These are phyloP conservation scores for Lasioglossum morio DNA, from an alignment of 2,888 invertebrate genomes.

Conservation along the genomic window DNA sequence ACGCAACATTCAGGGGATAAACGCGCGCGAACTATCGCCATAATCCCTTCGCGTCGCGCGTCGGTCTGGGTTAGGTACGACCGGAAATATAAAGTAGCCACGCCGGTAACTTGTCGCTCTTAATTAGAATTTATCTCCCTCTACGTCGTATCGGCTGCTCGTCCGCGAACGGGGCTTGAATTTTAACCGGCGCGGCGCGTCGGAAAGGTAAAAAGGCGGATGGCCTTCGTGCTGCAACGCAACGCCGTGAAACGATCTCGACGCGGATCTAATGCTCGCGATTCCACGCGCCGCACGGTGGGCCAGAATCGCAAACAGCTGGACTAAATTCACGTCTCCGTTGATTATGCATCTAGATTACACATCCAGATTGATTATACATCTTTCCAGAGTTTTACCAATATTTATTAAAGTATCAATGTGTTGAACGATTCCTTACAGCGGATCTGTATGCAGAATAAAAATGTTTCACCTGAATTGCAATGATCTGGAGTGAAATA, in stretches of 20 bases:
- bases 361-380: too few species aligned
- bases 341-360: not conserved
- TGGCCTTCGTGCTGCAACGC: conserved; percentile 31
- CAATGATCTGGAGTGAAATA: too few species aligned
- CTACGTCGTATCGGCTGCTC: conserved; percentile 48
- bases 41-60: not conserved
- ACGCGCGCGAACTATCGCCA: conserved; percentile 9
- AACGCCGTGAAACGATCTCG: conserved; percentile 20
- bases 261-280: conserved; percentile 14
- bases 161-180: conserved; percentile 40
- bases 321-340: not conserved
- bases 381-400: too few species aligned
- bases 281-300: not conserved
- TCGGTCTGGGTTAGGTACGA: conserved; percentile 27
- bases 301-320: not conserved
- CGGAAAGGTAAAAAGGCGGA: conserved; percentile 39
- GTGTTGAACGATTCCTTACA: too few species aligned
- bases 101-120: conserved; percentile 62
- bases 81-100: conserved; percentile 71
- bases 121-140: conserved; percentile 71
- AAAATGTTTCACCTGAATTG: too few species aligned
- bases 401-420: too few species aligned
- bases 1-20: not conserved
- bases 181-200: conserved; percentile 40
- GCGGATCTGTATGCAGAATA: too few species aligned